Evolutionary conservation across 2,888 invertebrate species (phyloP).

Genomic region (Melanostoma scalare): DNA sequence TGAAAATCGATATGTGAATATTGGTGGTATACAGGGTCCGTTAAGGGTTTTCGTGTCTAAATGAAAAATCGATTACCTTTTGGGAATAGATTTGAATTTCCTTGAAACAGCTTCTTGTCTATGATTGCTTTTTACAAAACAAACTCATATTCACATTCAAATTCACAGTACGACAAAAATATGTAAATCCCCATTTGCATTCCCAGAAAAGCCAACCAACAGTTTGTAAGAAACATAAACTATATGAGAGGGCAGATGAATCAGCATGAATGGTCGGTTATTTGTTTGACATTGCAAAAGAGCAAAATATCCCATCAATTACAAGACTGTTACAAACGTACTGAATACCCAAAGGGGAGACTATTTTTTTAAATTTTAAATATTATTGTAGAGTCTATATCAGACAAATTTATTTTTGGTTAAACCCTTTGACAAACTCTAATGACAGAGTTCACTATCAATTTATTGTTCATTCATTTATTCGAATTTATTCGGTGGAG

Average conservation of each 20-base stretch:
- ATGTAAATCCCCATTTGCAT: no score
- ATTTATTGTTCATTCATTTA: constrained; percentile 30
- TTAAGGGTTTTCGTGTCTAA: not conserved
- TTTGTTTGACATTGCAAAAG: no score
- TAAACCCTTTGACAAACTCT: not conserved
- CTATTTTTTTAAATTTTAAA: not conserved
- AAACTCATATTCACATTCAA: no score
- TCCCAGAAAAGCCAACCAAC: no score
- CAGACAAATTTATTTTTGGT: not conserved
- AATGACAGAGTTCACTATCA: constrained; percentile 6
- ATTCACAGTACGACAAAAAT: no score
- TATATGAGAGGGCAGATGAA: no score
- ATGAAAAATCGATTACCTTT: constrained; percentile 13
- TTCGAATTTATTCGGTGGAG: constrained; percentile 24
- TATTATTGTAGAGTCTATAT: not conserved
- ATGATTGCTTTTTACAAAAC: no score
- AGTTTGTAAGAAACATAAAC: no score
- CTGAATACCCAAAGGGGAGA: not conserved
- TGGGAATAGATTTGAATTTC: not conserved
- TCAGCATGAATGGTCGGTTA: no score
- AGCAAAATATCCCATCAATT: no score
- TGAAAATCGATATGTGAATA: constrained; percentile 14
- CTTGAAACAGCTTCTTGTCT: not conserved
- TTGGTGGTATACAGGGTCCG: not conserved
- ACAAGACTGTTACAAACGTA: no score